Base-by-base conservation (phyloP, 2,888 invertebrate species). In the Pachycephus smyrnensis region DNA sequence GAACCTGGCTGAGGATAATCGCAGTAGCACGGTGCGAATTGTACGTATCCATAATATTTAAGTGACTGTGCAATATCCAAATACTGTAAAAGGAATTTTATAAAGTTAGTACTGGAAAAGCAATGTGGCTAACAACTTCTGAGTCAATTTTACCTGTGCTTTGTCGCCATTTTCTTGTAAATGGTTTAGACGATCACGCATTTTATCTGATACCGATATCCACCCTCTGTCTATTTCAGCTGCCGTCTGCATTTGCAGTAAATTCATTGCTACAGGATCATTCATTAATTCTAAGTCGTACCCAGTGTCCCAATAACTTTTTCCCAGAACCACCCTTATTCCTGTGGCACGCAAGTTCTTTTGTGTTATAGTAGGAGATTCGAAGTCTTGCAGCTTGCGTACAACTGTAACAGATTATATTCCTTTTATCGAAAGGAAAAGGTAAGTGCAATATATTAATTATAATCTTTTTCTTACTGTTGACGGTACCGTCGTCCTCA, bases 321-420 rank as follows among this genome's bases (percentile, higher is more conserved):
- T 98, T 87, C 97, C 94, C 84, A 98, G 93, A 83, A 98, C 95
- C 91, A 99, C 95, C 92, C 95, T 95, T 90, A 95, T 94, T 83
- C 95, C 95, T 81, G 95, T 94, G 80, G 96, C 94, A 91, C 95
- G 85, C 75, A 90, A 84, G 77, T 88, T 95, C 90, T 96, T 96
- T 85, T 97, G 95, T 77, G 98, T 98, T 92, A 99, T 96, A 92
- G 96, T 97, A 1, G 99, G 99, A 84, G 98, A 97, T 93, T 99
- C 99, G 93, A 98, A 99, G 92, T 99, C 97, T 92, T 98, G 97
- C 83, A 99, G 93, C 91, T 97, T 97, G 85, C 98, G 94, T 82
- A 98, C 93, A 87, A 98, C 95, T 93, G 94, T 93, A 88, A 94
- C 93, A 73, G 73, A 75, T 15, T 35, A 35, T 36, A 74, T 76